Evolutionary conservation across 1,140 invertebrate genomes (phyloP).

Genomic region (Zaprionus inermis): DNA sequence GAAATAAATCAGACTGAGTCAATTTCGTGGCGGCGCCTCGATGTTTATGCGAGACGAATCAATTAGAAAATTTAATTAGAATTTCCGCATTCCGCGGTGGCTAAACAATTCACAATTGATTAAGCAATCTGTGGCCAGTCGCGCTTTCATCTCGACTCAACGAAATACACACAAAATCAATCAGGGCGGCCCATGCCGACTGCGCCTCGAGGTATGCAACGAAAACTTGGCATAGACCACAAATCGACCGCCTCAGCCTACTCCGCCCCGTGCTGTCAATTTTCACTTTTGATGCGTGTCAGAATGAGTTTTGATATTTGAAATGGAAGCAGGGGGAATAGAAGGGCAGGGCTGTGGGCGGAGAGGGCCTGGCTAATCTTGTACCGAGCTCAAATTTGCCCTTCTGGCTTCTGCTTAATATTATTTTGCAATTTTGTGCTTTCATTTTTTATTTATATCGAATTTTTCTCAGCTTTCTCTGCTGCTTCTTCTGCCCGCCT

Average conservation of each 20-base stretch:
- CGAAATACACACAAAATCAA: constrained; percentile 40
- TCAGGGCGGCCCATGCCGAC: not conserved
- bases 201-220: constrained; percentile 26
- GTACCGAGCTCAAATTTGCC: constrained; percentile 11
- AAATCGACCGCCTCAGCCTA: not conserved
- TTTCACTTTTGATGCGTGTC: constrained; percentile 36
- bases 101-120: constrained; percentile 46
- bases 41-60: constrained; percentile 42
- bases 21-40: constrained; percentile 32
- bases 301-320: constrained; percentile 39
- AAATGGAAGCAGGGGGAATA: not conserved
- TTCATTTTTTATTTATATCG: constrained; percentile 18
- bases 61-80: constrained; percentile 78
- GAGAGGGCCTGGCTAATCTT: constrained; percentile 9
- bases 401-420: constrained; percentile 28
- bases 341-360: not conserved
- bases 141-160: constrained; percentile 5
- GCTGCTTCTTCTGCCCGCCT: not conserved
- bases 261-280: constrained; percentile 26
- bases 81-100: not conserved
- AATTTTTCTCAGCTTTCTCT: not conserved
- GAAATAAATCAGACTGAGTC: constrained; percentile 51
- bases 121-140: constrained; percentile 37
- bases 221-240: constrained; percentile 12
- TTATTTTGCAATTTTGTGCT: constrained; percentile 35